Conservation (phyloP, 2,888 invertebrate species). For the Schrankia costaestrigalis region DNA sequence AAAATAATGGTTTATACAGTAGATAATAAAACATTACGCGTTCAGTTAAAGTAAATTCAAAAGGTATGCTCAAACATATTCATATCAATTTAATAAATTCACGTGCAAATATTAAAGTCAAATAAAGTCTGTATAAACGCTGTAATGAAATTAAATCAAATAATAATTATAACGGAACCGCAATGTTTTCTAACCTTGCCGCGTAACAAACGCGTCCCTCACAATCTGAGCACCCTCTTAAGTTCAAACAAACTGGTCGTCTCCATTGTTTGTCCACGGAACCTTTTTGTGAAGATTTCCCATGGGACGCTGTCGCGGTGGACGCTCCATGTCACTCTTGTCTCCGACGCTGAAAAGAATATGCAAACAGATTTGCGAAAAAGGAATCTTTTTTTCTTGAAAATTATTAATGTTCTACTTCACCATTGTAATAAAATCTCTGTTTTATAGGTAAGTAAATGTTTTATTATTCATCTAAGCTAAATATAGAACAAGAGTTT, state of each 20-base stretch:
- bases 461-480: too few species aligned
- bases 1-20: too few species aligned
- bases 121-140: too few species aligned
- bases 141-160: conserved; percentile 29
- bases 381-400: conserved; percentile 34
- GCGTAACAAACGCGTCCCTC: conserved; percentile 1
- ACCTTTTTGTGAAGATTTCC: conserved; percentile 75
- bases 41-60: too few species aligned
- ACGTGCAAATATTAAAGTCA: too few species aligned
- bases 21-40: too few species aligned
- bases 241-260: conserved; percentile 49
- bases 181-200: conserved; percentile 18
- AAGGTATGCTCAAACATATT: too few species aligned
- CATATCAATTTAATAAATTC: too few species aligned
- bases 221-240: conserved; percentile 30
- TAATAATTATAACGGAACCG: conserved; percentile 13
- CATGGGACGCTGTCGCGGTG: conserved; percentile 46
- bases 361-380: conserved; percentile 62
- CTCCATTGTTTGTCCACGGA: conserved; percentile 62
- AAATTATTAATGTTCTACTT: conserved; percentile 35
- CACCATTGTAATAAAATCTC: neutral
- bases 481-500: too few species aligned
- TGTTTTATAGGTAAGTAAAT: neutral
- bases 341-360: conserved; percentile 51
- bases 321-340: conserved; percentile 58